These are phyloP conservation scores for Pogonomyrmex barbatus DNA, from an alignment of 1,140 invertebrate species.

Conservation along the genomic window DNA sequence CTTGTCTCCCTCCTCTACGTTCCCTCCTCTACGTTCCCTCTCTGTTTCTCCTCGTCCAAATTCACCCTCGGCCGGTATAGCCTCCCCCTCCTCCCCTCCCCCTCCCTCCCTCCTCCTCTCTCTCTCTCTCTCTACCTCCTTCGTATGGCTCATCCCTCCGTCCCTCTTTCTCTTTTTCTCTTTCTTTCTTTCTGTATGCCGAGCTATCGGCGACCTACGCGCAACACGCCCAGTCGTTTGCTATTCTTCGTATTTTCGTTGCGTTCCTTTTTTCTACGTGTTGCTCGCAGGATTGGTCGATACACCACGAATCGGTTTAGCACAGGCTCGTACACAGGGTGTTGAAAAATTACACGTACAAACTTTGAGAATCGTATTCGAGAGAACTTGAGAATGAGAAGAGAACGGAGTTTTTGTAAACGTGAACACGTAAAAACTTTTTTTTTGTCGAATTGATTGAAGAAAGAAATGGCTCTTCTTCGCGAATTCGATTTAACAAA, in stretches of 20 bases:
- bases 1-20: slow-evolving; percentile 75
- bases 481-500: neutral
- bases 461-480: neutral
- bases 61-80: slow-evolving; percentile 70
- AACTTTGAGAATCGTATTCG: slow-evolving; percentile 32
- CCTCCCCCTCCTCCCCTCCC: slow-evolving; percentile 43
- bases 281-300: slow-evolving; percentile 53
- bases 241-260: slow-evolving; percentile 59
- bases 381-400: neutral
- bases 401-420: neutral
- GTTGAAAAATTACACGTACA: slow-evolving; percentile 46
- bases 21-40: slow-evolving; percentile 73
- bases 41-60: slow-evolving; percentile 75
- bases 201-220: slow-evolving; percentile 57
- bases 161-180: slow-evolving; percentile 10
- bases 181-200: slow-evolving; percentile 50
- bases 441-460: slow-evolving; percentile 7
- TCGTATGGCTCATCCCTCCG: neutral
- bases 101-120: slow-evolving; percentile 70
- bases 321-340: slow-evolving; percentile 19
- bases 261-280: slow-evolving; percentile 50
- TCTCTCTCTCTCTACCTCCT: neutral
- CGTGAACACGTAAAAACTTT: neutral
- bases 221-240: slow-evolving; percentile 59
- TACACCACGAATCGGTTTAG: slow-evolving; percentile 48